Base-by-base conservation (phyloP, 2,113 vertebrate genomes). In the Mus spicilegus region DNA sequence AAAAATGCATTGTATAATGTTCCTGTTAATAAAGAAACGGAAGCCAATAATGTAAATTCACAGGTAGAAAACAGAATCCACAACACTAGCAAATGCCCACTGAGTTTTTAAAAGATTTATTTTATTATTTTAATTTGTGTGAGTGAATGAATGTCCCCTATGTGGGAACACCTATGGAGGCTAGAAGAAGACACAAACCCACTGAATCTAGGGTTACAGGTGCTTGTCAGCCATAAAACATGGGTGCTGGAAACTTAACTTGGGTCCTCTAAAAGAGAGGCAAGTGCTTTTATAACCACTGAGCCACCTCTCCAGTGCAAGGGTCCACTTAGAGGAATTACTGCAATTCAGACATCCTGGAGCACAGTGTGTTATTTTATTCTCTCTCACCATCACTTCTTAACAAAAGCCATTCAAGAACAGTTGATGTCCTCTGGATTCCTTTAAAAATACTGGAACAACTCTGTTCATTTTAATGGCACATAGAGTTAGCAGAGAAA, bases 331-430 rank as follows among this genome's bases (percentile, higher is more conserved):
- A 22, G 85, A 92, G 7, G 22, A 84, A 56, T 92, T 75, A 16
- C 30, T 46, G 7, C 51, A 67, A 77, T 61, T 2, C 4, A 19
- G 10, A 30, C 69, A 77, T 16, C 67, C 84, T 26, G n/a, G 58
- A 93, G 88, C 22, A 84, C 9, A 91, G 70, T 1, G 58, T 89
- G 91, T 93, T 77, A 49, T 87, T 91, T 73, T 26, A 42, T 61
- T 24, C n/a, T 42, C 13, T 42, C 19, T 63, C 46, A 65, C 17
- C 3, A 5, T 51, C 65, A 5, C 13, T 72, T 22, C 42, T 49
- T 51, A 77, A 42, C 46, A 54, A 6, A 73, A 49, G 7, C 56
- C 65, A 89, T 95, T 87, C 13, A 73, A 67, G 33, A 28, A 30
- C 24, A 12, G 4, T 61, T 61, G 70, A 58, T 28, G 5, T 49